phyloP scores from a whole-genome alignment of 2,888 invertebrate genomes.

The Pseudococcus jackbeardsleyi region DNA sequence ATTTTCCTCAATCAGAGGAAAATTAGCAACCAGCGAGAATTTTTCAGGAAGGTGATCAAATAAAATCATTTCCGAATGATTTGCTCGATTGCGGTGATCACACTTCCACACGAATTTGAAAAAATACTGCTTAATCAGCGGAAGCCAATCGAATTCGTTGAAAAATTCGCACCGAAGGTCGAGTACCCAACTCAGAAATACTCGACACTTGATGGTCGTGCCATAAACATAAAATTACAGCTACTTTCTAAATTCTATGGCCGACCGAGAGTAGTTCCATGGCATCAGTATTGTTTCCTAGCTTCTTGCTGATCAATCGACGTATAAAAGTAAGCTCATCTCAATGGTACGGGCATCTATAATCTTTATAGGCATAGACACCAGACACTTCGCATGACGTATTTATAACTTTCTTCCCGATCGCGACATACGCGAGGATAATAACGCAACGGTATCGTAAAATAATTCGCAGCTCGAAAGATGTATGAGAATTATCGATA shows the following conservation, averaged over 20 bases:
- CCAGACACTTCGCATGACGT: not conserved
- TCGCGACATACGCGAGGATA: no score
- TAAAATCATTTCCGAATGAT: not conserved
- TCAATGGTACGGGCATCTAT: not conserved
- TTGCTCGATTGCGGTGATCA: not conserved
- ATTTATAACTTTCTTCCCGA: not conserved
- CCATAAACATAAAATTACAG: not conserved
- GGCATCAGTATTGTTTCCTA: not conserved
- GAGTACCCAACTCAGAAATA: no score
- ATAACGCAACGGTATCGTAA: not conserved
- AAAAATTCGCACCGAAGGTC: not conserved
- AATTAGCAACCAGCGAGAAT: no score
- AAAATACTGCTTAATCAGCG: slow-evolving; percentile 3
- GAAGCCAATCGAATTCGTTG: not conserved
- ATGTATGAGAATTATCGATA: not conserved
- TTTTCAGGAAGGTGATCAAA: not conserved
- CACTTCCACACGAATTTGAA: not conserved
- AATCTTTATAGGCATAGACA: not conserved
- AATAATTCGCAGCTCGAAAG: not conserved
- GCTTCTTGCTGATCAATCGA: not conserved
- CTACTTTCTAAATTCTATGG: not conserved
- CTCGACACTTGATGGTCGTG: no score
- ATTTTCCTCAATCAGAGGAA: no score
- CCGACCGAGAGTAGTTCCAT: not conserved
- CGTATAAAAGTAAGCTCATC: not conserved